Conservation (phyloP, 2,797 vertebrate species). For the Poecilia picta region DNA sequence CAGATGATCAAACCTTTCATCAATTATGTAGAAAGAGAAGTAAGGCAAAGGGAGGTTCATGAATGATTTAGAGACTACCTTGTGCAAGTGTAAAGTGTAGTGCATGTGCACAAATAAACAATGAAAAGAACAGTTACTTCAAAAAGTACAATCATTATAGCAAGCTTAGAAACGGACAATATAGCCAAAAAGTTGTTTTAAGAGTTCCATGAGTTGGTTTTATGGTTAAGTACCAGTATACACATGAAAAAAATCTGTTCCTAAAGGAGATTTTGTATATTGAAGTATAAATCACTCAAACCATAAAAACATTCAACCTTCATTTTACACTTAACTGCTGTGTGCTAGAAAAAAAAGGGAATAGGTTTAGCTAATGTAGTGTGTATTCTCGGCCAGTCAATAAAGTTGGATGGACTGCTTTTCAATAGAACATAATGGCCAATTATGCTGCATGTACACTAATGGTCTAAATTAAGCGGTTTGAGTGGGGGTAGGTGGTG, state of each 20-base stretch:
- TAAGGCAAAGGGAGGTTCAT: slow-evolving; percentile 34
- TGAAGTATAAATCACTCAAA: slow-evolving; percentile 47
- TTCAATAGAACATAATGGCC: slow-evolving; percentile 71
- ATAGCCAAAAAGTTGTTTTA: neutral
- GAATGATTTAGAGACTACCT: slow-evolving; percentile 54
- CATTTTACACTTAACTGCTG: slow-evolving; percentile 51
- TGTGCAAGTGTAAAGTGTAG: slow-evolving; percentile 13
- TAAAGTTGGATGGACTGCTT: slow-evolving; percentile 55
- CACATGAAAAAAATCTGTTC: slow-evolving; percentile 9
- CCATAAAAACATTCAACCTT: slow-evolving; percentile 26
- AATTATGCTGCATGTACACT: slow-evolving; percentile 71
- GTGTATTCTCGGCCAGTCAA: slow-evolving; percentile 53
- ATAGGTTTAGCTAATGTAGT: slow-evolving; percentile 48
- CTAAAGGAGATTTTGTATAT: slow-evolving; percentile 42
- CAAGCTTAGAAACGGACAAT: slow-evolving; percentile 2
- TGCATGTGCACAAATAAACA: neutral
- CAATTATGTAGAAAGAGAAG: slow-evolving; percentile 52
- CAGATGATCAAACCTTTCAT: slow-evolving; percentile 66
- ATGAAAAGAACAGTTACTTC: neutral
- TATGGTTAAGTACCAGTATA: slow-evolving; percentile 14
- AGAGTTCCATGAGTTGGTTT: slow-evolving; percentile 7
- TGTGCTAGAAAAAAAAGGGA: slow-evolving; percentile 15
- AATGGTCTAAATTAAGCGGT: slow-evolving; percentile 71
- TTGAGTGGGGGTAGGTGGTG: slow-evolving; percentile 43
- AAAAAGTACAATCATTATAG: neutral